A percentile compares a stretch with the other conserved stretches of the same genome.
phyloP scores from a whole-genome alignment of 2,113 vertebrate genomes.

The Sakesphorus luctuosus region DNA sequence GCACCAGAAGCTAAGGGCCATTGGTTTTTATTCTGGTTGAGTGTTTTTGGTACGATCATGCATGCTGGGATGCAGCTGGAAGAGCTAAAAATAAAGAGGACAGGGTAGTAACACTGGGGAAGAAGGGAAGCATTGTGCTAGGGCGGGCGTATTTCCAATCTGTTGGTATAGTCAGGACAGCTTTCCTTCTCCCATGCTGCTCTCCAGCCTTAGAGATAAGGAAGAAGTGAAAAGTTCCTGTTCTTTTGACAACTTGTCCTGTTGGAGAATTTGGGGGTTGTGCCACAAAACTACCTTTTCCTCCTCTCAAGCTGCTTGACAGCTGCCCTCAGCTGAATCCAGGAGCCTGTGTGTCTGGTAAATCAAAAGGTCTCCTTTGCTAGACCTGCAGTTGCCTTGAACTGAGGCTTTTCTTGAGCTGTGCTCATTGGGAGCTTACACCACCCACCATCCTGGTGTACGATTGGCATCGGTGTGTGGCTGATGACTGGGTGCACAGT shows the following conservation, averaged over 20 bases:
- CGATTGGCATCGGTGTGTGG: not conserved
- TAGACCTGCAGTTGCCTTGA: not conserved
- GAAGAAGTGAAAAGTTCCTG: not conserved
- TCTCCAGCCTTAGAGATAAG: not conserved
- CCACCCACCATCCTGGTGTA: not conserved
- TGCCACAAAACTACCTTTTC: not conserved
- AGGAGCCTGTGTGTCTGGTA: not conserved
- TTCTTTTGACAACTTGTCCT: not conserved
- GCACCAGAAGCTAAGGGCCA: not conserved
- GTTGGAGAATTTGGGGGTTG: not conserved
- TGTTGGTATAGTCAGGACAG: rapidly evolving
- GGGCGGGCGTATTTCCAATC: not conserved
- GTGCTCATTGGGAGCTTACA: rapidly evolving
- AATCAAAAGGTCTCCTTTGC: not conserved
- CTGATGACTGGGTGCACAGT: not conserved
- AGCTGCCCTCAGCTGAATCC: not conserved
- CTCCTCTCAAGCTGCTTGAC: rapidly evolving
- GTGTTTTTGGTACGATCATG: not conserved
- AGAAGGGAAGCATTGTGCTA: not conserved
- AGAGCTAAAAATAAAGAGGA: not conserved
- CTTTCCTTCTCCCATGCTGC: not conserved
- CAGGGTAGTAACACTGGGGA: not conserved
- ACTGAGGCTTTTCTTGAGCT: not conserved
- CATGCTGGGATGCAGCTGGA: not conserved
- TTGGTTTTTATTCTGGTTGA: not conserved